Evolutionary conservation across 1,140 invertebrate species (phyloP).

Genomic region (Drosophila neocordata): DNA sequence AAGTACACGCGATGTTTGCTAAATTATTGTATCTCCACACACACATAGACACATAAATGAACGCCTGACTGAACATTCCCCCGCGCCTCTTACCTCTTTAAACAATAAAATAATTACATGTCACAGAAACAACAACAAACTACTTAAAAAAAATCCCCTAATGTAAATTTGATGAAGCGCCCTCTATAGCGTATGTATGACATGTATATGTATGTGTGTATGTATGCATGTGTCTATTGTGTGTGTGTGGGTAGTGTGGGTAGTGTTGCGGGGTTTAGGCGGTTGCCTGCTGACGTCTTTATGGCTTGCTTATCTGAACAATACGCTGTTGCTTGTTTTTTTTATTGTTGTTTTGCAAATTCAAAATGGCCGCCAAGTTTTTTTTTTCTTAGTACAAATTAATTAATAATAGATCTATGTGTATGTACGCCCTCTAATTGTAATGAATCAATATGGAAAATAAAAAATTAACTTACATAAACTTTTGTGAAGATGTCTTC

Average conservation of each 20-base stretch:
- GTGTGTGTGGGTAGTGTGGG: too few relatives aligned
- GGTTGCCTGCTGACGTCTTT: conserved; percentile 11
- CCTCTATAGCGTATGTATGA: not conserved
- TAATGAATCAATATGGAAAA: conserved; percentile 1
- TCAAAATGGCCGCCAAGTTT: conserved; percentile 64
- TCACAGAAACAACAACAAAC: conserved; percentile 3
- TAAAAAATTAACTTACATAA: conserved; percentile 57
- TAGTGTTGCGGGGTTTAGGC: too few relatives aligned
- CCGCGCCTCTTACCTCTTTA: conserved; percentile 19
- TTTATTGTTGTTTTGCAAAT: conserved; percentile 26
- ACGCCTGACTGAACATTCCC: conserved; percentile 11
- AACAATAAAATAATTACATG: conserved; percentile 15
- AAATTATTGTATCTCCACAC: conserved; percentile 35
- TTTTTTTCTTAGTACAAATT: conserved; percentile 22
- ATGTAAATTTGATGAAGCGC: conserved; percentile 17
- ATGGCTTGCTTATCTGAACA: conserved; percentile 1
- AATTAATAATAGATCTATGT: conserved; percentile 18
- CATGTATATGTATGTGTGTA: conserved; percentile 2
- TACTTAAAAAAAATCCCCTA: conserved; percentile 34
- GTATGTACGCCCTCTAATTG: not conserved
- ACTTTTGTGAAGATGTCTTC: conserved; percentile 47
- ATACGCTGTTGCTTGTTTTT: not conserved
- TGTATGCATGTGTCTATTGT: too few relatives aligned
- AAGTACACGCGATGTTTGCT: conserved; percentile 44
- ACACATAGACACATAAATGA: not conserved